These are phyloP conservation scores for Lagopus leucura DNA, from an alignment of 2,113 vertebrate species.

Conservation along the genomic window DNA sequence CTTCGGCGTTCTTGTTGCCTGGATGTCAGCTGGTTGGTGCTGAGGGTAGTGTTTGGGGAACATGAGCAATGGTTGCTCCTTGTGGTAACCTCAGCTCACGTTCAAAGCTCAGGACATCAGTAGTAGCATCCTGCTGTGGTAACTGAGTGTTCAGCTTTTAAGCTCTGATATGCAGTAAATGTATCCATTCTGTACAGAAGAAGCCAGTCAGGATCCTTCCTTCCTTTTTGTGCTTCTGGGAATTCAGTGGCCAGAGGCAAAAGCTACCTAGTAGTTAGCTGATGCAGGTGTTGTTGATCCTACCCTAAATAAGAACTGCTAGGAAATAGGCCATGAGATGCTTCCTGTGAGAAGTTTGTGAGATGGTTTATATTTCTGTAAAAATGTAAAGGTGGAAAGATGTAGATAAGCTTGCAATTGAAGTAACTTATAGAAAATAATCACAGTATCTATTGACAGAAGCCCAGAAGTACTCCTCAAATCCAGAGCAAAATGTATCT, in stretches of 20 bases:
- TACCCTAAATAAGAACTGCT: not conserved
- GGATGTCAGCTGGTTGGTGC: not conserved
- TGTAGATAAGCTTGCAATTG: not conserved
- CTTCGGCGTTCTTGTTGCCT: not conserved
- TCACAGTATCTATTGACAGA: not conserved
- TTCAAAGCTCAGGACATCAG: not conserved
- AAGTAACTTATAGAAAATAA: not conserved
- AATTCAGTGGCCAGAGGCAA: not conserved
- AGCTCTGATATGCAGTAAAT: not conserved
- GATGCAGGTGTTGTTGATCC: not conserved
- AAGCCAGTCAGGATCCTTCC: not conserved
- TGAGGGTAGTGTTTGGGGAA: not conserved
- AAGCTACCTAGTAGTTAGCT: not conserved
- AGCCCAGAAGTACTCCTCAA: not conserved
- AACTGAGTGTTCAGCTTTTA: not conserved
- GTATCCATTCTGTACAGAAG: not conserved
- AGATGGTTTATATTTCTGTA: not conserved
- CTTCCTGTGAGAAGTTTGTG: not conserved
- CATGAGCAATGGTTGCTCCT: not conserved
- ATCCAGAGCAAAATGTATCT: not conserved
- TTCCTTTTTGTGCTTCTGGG: not conserved
- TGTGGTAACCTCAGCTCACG: not conserved
- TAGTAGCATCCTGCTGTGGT: not conserved
- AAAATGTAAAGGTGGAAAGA: too few species aligned
- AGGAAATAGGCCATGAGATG: not conserved